Percentiles rank a stretch among this genome's conserved stretches.
Conservation (phyloP, 2,113 vertebrate species). For the Chrysemys picta region DNA sequence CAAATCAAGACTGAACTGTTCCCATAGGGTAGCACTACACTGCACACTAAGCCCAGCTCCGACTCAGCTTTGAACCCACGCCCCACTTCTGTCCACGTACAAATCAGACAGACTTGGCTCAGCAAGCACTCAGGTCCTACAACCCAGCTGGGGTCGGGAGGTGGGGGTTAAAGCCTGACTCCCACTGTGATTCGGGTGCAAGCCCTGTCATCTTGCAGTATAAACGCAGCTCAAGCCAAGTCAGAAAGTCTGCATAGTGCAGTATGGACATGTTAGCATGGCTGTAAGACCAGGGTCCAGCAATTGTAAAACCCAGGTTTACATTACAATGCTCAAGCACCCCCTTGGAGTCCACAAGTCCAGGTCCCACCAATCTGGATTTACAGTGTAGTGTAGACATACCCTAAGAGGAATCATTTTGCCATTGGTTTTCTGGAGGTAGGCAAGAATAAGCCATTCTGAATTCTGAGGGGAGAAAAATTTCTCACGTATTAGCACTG, state of each 20-base stretch:
- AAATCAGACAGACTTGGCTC: not conserved
- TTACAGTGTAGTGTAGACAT: not conserved
- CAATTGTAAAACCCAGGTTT: not conserved
- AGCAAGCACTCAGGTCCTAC: not conserved
- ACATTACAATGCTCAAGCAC: too few species aligned
- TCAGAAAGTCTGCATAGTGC: not conserved
- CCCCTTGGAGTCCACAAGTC: not conserved
- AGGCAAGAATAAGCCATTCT: not conserved
- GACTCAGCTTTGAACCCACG: not conserved
- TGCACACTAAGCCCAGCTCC: not conserved
- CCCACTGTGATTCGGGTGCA: too few species aligned
- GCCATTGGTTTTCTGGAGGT: not conserved
- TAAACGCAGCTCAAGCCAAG: not conserved
- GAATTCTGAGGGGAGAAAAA: fast-evolving
- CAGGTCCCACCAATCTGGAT: not conserved
- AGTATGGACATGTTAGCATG: not conserved
- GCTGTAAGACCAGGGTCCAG: not conserved
- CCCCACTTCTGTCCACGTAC: not conserved
- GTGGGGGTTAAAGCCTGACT: not conserved
- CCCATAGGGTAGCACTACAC: not conserved
- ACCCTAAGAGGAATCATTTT: not conserved
- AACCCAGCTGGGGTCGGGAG: not conserved
- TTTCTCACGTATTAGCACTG: not conserved
- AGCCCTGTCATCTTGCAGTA: not conserved
- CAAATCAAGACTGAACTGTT: not conserved